Evolutionary conservation across 1,140 invertebrate species (phyloP), one percentile per base, ranked within the genome.

Genomic region (Procambarus virginalis): DNA sequence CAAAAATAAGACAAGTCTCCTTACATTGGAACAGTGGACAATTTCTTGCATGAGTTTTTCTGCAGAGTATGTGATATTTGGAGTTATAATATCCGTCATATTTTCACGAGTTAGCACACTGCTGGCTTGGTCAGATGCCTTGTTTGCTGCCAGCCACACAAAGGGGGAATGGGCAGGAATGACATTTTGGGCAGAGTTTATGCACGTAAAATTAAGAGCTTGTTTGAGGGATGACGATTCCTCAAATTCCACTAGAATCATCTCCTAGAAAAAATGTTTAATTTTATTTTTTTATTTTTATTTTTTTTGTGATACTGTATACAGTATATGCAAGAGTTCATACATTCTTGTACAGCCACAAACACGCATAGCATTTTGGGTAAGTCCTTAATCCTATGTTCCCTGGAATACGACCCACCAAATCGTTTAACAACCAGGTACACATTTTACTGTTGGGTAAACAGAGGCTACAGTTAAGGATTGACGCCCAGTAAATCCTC

Each of bases 211-310:
- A 3, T 51, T 34, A 34, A 87, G 64, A 46, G 86, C 86, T 22
- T 70, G 4, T n/a, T 68, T 9, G 8, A 80, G 34, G 20, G 51
- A 70, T 17, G 77, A 49, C 0, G 46, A 48, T 22, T 87, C 86
- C 10, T 45, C 34, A n/a, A 70, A 87, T 45, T 87, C 86, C 48
- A 87, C 60, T 12, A 87, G 77, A 17, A 87, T 87, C 86, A 87
- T 87, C 78, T 80, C 86, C 86, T 87, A 45, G 48, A 48, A 45
- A 79, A 34, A 73, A 34, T 34, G 34, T 34, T 34, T 34, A 34
- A 1, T 34, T 34, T 34, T 34, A n/a, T 34, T 34, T 34, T 1
- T 34, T 34, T 34, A 34, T n/a, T 34, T 34, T 34, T 34, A n/a
- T 34, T 34, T 34, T 1, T 34, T 34, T 34, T n/a, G n/a, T n/a